These are phyloP conservation scores for Eupithecia abbreviata DNA, from an alignment of 2,888 invertebrate genomes.

Conservation along the genomic window DNA sequence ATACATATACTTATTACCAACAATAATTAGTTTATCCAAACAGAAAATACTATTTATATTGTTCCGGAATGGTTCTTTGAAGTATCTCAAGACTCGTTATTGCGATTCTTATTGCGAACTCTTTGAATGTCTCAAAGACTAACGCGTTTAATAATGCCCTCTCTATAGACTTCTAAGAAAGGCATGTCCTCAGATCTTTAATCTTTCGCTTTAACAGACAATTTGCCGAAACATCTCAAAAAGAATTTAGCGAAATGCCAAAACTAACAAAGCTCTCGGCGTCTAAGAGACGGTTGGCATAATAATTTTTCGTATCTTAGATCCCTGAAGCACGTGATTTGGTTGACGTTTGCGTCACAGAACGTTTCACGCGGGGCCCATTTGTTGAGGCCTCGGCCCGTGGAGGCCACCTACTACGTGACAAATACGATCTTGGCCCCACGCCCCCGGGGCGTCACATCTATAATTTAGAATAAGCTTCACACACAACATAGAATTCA, in stretches of 20 bases:
- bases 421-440: not conserved
- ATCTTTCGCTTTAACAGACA: not conserved
- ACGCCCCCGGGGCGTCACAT: not conserved
- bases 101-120: not conserved
- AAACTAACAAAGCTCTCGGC: not conserved
- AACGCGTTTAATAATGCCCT: not conserved
- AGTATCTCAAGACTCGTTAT: not conserved
- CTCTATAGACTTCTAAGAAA: not conserved
- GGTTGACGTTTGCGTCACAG: not conserved
- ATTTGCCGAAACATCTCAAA: not conserved
- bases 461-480: not conserved
- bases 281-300: not conserved
- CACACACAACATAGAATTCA: not conserved
- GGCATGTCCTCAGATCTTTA: not conserved
- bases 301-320: not conserved
- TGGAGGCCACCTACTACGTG: not conserved
- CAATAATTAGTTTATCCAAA: not conserved
- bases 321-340: not conserved
- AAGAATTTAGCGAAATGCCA: not conserved
- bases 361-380: not conserved
- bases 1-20: no score
- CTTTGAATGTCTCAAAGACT: not conserved
- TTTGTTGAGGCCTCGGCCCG: not conserved
- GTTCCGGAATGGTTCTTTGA: not conserved
- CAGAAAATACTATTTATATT: not conserved